A percentile compares a stretch with the other conserved stretches of the same genome.
Conservation (phyloP, 2,888 invertebrate species). For the Icerya purchasi region DNA sequence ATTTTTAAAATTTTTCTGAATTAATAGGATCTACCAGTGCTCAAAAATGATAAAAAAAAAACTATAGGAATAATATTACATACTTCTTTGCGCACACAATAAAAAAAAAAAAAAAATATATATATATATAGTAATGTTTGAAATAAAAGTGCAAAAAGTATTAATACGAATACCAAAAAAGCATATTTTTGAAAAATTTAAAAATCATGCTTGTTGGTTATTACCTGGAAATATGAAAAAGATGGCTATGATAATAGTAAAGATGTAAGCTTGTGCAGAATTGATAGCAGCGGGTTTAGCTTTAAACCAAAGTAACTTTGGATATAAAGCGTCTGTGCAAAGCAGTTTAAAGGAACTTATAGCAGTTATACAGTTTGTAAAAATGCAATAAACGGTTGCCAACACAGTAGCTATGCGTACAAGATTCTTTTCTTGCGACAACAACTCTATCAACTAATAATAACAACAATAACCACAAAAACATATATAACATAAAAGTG, state of each 20-base stretch:
- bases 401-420: not conserved
- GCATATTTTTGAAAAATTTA: too few species aligned
- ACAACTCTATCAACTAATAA: not conserved
- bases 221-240: constrained; percentile 12
- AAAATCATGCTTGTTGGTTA: too few species aligned
- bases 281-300: not conserved
- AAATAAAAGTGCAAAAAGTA: too few species aligned
- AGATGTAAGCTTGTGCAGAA: constrained; percentile 12
- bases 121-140: too few species aligned
- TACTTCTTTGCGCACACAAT: too few species aligned
- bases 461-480: constrained; percentile 6
- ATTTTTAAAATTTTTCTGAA: too few species aligned
- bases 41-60: too few species aligned
- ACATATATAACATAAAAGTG: not conserved
- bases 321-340: constrained; percentile 7
- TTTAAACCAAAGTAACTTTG: constrained; percentile 5
- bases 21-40: too few species aligned
- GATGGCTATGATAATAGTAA: constrained; percentile 10
- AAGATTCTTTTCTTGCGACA: not conserved
- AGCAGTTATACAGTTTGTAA: constrained; percentile 8
- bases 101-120: too few species aligned
- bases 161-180: too few species aligned
- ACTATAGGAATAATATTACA: too few species aligned
- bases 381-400: constrained; percentile 6
- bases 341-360: constrained; percentile 6